phyloP scores from a whole-genome alignment of 2,888 invertebrate species.

The Sminthurides aquaticus region DNA sequence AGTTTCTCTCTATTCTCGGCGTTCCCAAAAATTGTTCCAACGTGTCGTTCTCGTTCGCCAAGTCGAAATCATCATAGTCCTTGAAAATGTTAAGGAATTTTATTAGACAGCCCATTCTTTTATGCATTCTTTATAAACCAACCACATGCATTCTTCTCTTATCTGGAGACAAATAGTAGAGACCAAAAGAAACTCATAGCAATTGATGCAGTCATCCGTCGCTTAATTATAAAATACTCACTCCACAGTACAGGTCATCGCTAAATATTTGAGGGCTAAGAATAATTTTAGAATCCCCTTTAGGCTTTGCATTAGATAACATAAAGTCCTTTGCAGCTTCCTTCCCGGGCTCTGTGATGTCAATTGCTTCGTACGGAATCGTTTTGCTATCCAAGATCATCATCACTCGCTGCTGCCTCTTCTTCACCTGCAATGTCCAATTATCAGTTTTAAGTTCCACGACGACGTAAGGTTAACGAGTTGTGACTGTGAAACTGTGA shows the following conservation, averaged over 20 bases:
- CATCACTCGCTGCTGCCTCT: conserved; percentile 84
- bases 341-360: conserved; percentile 82
- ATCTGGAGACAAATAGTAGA: background rate
- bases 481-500: too few species aligned
- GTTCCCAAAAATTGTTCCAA: conserved; percentile 79
- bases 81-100: conserved; percentile 46
- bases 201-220: background rate
- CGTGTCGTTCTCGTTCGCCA: conserved; percentile 83
- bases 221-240: conserved; percentile 50
- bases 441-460: too few species aligned
- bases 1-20: conserved; percentile 40
- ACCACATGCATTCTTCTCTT: background rate
- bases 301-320: conserved; percentile 62
- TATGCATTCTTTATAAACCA: conserved; percentile 1
- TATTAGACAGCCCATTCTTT: too few species aligned
- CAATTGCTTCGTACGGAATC: conserved; percentile 75
- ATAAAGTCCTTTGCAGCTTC: conserved; percentile 84
- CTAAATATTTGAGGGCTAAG: conserved; percentile 92
- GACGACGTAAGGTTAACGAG: too few species aligned
- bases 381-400: conserved; percentile 89
- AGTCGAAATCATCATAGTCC: conserved; percentile 89
- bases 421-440: conserved; percentile 68
- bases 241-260: conserved; percentile 86
- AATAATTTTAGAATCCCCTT: conserved; percentile 64
- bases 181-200: too few species aligned